These are phyloP conservation scores for Tapirus terrestris DNA, from an alignment of 2,113 vertebrate species.

Conservation along the genomic window DNA sequence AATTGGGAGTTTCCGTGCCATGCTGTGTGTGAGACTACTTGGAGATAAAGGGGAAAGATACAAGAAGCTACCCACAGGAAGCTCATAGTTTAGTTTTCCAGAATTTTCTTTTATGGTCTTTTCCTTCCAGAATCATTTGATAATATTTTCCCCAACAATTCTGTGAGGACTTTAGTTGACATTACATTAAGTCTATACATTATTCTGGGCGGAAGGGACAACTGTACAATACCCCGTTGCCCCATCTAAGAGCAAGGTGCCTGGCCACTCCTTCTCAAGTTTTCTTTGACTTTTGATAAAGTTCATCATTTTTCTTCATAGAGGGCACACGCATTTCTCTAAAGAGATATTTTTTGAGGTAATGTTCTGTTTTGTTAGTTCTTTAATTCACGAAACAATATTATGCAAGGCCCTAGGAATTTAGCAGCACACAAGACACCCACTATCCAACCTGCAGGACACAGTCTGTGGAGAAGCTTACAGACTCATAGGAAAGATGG, in stretches of 20 bases:
- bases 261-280: not conserved
- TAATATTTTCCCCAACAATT: not conserved
- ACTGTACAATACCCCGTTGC: too few relatives aligned
- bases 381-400: not conserved
- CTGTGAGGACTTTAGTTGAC: not conserved
- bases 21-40: not conserved
- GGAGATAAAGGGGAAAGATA: not conserved
- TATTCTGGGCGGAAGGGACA: not conserved
- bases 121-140: slow-evolving; percentile 39
- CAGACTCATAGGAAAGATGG: not conserved
- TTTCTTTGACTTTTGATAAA: not conserved
- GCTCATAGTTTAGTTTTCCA: not conserved
- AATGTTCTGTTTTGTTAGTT: not conserved
- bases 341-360: not conserved
- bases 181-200: not conserved
- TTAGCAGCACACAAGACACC: not conserved
- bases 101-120: not conserved
- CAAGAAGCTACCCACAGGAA: not conserved
- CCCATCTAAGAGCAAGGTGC: not conserved
- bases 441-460: not conserved
- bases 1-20: rapidly evolving
- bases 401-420: not conserved
- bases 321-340: not conserved
- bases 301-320: not conserved
- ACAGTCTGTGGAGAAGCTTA: not conserved